Evolutionary conservation across 2,888 invertebrate genomes (phyloP).

Genomic region (Trichopoda pennipes): DNA sequence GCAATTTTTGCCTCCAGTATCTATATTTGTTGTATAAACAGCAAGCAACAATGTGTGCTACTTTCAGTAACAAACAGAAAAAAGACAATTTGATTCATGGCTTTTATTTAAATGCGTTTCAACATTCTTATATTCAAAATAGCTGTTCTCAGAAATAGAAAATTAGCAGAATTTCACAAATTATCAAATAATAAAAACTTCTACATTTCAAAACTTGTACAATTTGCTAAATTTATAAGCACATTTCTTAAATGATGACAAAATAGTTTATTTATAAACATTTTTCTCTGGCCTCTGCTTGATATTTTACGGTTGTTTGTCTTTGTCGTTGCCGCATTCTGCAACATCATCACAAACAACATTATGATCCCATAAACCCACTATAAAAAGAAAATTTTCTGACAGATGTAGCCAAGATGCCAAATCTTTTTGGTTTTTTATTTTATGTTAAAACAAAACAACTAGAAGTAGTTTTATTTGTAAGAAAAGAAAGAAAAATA

Average conservation of each 20-base stretch:
- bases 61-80: no score
- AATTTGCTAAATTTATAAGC: conserved; percentile 10
- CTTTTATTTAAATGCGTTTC: no score
- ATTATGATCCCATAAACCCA: conserved; percentile 46
- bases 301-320: conserved; percentile 3
- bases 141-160: not conserved
- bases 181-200: conserved; percentile 20
- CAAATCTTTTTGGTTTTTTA: conserved; percentile 18
- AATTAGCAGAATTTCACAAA: not conserved
- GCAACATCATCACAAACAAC: not conserved
- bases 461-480: conserved; percentile 37
- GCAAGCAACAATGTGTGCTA: no score
- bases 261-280: conserved; percentile 63
- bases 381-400: conserved; percentile 36
- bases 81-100: no score
- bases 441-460: not conserved
- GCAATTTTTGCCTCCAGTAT: no score
- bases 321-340: not conserved
- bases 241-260: conserved; percentile 55
- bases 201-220: conserved; percentile 5
- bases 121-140: no score
- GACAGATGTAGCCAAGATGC: conserved; percentile 54
- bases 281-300: conserved; percentile 38
- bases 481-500: not conserved
- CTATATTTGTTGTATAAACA: no score